Base-by-base conservation (phyloP, 2,113 vertebrate species). In the Platysternon megacephalum region DNA sequence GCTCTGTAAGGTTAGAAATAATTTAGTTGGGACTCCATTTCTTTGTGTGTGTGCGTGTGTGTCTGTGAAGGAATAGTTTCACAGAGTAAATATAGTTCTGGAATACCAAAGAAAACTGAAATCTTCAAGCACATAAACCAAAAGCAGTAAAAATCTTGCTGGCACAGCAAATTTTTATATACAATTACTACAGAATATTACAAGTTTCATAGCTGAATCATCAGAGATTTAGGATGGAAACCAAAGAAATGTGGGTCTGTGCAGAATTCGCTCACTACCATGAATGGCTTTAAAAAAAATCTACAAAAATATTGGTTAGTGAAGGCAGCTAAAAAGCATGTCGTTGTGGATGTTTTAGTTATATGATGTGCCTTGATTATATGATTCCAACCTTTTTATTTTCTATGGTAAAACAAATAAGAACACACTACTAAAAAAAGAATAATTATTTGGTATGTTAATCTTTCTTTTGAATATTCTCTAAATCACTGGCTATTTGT, bases 181-280 rank as follows among this genome's bases (percentile, higher is more conserved):
- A 91, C 74, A 94, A 91, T 95, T 96, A 94, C 81, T 78, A 24
- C 5, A 81, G 91, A 42, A 94, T 95, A 97, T 97, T 95, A 95
- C 87, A 93, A 87, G 87, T 95, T 95, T 95, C 56, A 79, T 91
- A 88, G 92, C 95, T 97, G 96, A 97, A 93, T 97, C 95, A 94
- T 92, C 96, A 96, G 89, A 95, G 65, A 32, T 89, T 91, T 79
- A 74, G 74, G 96, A 92, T 79, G 56, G 48, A 96, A 96, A 91
- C 28, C 65, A 87, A 86, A 74, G 61, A 95, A 93, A 93, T 65
- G 16, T 51, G 94, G 95, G 93, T 89, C 56, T 85, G 28, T 0
- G 0, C 46, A 85, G 82, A 79, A n/a, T 46, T 88, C 89, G 81
- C 87, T 92, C 91, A 44, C 39, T 85, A 46, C 84, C 19, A 87